Base-by-base conservation (phyloP, 2,113 vertebrate species). In the Riparia riparia region DNA sequence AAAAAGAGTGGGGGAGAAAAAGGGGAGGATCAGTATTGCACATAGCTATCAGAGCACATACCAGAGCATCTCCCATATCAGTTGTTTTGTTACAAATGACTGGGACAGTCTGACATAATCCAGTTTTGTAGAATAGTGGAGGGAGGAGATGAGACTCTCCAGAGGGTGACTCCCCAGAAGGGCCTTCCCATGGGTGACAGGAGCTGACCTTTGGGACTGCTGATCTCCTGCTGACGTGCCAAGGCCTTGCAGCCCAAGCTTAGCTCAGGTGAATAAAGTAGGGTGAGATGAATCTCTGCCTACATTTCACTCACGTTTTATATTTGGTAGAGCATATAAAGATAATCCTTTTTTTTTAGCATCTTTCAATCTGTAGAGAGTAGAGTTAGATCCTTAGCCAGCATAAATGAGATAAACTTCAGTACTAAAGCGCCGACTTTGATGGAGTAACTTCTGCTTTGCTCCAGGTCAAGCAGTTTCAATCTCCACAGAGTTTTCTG, bases 191-290 rank as follows among this genome's bases (percentile, higher is more conserved):
- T 2, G 13, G 65, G 44, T 2, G 1, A 44, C 45, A 74, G 26
- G 34, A 80, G 29, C 25, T 0, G 12, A 44, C 24, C 47, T 73
- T 73, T n/a, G 34, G 50, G 58, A 44, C 16, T 32, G 50, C 72
- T 86, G 26, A 57, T 86, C 57, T 80, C 42, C 53, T 4, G 19
- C 65, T 2, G 69, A 54, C 0, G 0, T 8, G 14, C 42, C 26
- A 29, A 57, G 54, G 3, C 71, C 54, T 61, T 1, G 1, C 37
- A 69, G 90, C 63, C 47, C 73, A n/a, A n/a, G 44, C 45, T 37
- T 37, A 44, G 32, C 63, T 58, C 63, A 93, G 94, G 95, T 97
- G 86, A 88, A 81, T 90, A 90, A 95, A 90, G 60, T 90, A 88
- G 94, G 90, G 56, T 89, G 93, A 77, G 86, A 95, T 81, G 50